phyloP scores from a whole-genome alignment of 2,888 invertebrate species.

The Dastarcus helophoroides region DNA sequence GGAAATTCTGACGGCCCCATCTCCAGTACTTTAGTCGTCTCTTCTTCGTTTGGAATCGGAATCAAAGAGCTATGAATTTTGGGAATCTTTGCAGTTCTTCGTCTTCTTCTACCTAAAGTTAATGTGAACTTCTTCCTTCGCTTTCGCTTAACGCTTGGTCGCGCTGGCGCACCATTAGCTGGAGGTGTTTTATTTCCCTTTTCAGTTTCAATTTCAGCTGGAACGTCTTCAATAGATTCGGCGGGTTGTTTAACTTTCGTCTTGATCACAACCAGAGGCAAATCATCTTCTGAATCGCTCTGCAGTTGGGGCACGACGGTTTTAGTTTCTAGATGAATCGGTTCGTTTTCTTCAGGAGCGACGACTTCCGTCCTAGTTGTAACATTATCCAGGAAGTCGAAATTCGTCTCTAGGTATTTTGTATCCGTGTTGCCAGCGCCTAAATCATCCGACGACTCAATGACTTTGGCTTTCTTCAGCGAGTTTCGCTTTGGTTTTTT shows the following conservation, averaged over 20 bases:
- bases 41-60: too few relatives aligned
- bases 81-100: too few relatives aligned
- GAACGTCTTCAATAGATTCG: conserved; percentile 7
- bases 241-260: too few relatives aligned
- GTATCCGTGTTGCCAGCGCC: too few relatives aligned
- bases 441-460: too few relatives aligned
- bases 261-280: conserved; percentile 19
- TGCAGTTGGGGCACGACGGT: conserved; percentile 3
- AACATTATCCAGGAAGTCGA: not conserved
- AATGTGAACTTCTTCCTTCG: conserved; percentile 2
- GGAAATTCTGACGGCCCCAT: too few relatives aligned
- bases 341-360: conserved; percentile 4
- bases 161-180: not conserved
- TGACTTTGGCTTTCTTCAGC: too few relatives aligned
- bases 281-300: conserved; percentile 23
- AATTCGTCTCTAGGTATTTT: not conserved
- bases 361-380: too few relatives aligned
- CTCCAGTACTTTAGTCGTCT: too few relatives aligned
- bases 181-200: conserved; percentile 1
- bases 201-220: conserved; percentile 1
- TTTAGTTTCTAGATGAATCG: conserved; percentile 5
- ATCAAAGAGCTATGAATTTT: too few relatives aligned
- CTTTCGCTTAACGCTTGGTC: not conserved
- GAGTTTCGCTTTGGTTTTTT: too few relatives aligned
- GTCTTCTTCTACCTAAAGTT: too few relatives aligned